Conservation (phyloP, 2,113 vertebrate species). For the Aplodontia rufa region DNA sequence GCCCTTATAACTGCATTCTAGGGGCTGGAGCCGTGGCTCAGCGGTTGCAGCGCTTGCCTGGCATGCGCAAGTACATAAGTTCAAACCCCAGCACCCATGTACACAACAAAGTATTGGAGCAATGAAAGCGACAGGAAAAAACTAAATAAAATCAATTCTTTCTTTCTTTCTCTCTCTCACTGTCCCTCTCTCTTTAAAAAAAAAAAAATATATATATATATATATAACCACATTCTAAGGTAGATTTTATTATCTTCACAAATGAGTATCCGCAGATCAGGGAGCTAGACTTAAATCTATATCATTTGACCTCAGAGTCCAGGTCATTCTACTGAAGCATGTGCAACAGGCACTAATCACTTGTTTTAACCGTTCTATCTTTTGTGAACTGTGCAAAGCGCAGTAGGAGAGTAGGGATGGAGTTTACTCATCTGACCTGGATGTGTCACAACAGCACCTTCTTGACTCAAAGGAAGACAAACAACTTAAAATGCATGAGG, state of each 20-base stretch:
- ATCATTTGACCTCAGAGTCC: not conserved
- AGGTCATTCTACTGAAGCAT: not conserved
- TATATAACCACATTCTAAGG: not conserved
- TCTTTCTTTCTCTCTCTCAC: no score
- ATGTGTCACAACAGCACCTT: not conserved
- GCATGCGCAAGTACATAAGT: no score
- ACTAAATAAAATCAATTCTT: no score
- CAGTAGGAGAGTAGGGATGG: not conserved
- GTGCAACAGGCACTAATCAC: not conserved
- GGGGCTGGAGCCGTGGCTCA: no score
- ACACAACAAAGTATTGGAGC: no score
- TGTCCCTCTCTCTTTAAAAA: no score
- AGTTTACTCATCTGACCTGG: not conserved
- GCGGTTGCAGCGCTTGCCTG: no score
- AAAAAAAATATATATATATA: no score
- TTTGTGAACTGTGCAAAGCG: not conserved
- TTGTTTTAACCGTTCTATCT: not conserved
- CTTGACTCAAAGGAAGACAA: not conserved
- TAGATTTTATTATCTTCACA: not conserved
- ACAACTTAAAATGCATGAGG: not conserved
- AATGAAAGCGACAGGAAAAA: no score
- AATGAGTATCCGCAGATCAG: not conserved
- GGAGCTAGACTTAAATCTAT: not conserved
- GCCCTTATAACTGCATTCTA: not conserved
- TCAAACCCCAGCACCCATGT: no score